Base-by-base conservation (phyloP, 1,140 invertebrate genomes). In the Apis dorsata region DNA sequence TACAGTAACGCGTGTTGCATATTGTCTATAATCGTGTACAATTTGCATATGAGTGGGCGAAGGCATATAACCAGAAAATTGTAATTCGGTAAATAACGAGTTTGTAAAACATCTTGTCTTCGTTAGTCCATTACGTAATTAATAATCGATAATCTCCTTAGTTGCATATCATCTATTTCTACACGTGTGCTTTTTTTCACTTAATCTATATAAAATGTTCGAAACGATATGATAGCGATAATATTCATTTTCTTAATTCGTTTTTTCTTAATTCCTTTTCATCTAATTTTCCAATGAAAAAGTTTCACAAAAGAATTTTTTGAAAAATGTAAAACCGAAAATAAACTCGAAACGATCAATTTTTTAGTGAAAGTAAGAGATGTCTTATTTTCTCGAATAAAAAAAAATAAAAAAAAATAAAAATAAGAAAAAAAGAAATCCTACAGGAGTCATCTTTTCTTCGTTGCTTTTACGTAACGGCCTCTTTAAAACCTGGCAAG, bases 401-500 rank as follows among this genome's bases (percentile, higher is more conserved):
- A 17, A 5, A 21, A 34, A 21, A 11, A 5, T 5, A 8, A 21
- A 57, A 7, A 15, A 12, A 12, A 17, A 19, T 24, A 15, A 12
- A 12, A 17, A 19, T 24, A 19, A 5, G 34, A 9, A 1, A 59
- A 17, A 60, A 15, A 55, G 21, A 62, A 34, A 19, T 57, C 63
- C 51, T 68, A 66, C 51, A 55, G 75, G 63, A 77, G 75, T 68
- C 62, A 68, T 8, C 51, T 57, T 66, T 77, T 66, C 19, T 51
- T 28, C 63, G 63, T 21, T 34, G 62, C 62, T 63, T 63, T 62
- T 60, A 75, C n/a, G 59, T 44, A 34, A 77, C 51, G 28, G 63
- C 15, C 63, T 28, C 63, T 68, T 68, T 68, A 77, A 77, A 51
- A 77, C 28, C 75, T 53, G 28, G 59, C 77, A 73, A 79, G 77